Evolutionary conservation across 2,888 invertebrate species (phyloP), one percentile per base, ranked within the genome.

Genomic region (Smittia aterrima): DNA sequence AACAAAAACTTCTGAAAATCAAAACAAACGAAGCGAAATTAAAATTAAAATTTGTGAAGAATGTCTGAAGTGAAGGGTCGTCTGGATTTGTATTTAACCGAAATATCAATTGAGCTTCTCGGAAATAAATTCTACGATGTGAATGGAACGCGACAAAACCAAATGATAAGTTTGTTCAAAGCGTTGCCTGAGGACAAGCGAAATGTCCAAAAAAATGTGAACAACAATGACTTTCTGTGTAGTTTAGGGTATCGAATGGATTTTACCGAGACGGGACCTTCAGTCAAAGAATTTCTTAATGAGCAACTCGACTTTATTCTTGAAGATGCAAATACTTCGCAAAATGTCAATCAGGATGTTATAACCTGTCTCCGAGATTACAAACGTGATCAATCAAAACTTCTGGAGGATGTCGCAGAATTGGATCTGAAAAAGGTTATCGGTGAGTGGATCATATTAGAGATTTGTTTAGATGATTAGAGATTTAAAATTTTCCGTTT

Each of bases 91-190:
- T 68, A 38, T 24, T n/a, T 75, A 13, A 75, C 75, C 2, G 75
- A 75, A 74, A 32, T 75, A 25, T 75, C 75, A 11, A 38, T 75
- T 16, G 75, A 75, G 40, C 40, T 73, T n/a, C 64, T 75, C 4
- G 75, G 75, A 0, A 75, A 75, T 66, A 62, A 64, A 22, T 67
- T 75, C 20, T 75, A 68, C 27, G 75, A 75, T 66, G 53, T 75
- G 1, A 68, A 73, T 64, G 75, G 75, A 22, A 64, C n/a, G 27
- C 24, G 66, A 11, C 74, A 74, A 18, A 13, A 74, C 40, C 22
- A 41, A 47, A 16, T 74, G 9, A 16, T 66, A 6, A 38, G 27
- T 2, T 20, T 74, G 2, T 66, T 74, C 16, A 64, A 66, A 66
- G 74, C 74, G 9, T 16, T 72, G 1, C 62, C 62, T 9, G 40